Conservation (phyloP, 2,113 vertebrate genomes). For the Grus americana region DNA sequence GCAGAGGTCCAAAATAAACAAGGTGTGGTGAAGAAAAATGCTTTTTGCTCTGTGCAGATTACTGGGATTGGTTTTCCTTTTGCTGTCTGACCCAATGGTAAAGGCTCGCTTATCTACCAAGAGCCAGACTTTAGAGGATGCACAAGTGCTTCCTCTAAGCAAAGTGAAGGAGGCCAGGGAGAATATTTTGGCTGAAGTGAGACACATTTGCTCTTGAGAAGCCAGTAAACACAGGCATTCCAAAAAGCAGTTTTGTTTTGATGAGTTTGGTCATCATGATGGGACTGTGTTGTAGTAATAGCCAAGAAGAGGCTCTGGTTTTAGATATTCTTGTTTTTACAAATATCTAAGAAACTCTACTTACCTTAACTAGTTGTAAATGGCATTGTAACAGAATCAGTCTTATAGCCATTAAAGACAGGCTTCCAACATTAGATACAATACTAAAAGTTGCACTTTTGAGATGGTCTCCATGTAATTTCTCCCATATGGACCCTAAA, state of each 20-base stretch:
- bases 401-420: background rate
- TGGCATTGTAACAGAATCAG: background rate
- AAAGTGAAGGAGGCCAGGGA: background rate
- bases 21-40: background rate
- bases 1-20: constrained; percentile 10
- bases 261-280: background rate
- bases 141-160: background rate
- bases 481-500: constrained; percentile 39
- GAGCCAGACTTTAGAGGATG: background rate
- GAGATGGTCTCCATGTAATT: constrained; percentile 3
- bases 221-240: background rate
- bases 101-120: background rate
- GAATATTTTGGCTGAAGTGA: background rate
- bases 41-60: background rate
- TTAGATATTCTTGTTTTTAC: background rate
- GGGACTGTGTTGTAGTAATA: background rate
- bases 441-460: background rate
- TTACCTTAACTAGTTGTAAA: background rate
- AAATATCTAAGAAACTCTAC: background rate
- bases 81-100: background rate
- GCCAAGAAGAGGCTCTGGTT: background rate
- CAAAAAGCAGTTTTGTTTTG: background rate
- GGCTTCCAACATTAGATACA: background rate
- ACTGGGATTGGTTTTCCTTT: background rate
- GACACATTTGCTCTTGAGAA: background rate